Base-by-base conservation (phyloP, 1,140 invertebrate genomes). In the Atta colombica region DNA sequence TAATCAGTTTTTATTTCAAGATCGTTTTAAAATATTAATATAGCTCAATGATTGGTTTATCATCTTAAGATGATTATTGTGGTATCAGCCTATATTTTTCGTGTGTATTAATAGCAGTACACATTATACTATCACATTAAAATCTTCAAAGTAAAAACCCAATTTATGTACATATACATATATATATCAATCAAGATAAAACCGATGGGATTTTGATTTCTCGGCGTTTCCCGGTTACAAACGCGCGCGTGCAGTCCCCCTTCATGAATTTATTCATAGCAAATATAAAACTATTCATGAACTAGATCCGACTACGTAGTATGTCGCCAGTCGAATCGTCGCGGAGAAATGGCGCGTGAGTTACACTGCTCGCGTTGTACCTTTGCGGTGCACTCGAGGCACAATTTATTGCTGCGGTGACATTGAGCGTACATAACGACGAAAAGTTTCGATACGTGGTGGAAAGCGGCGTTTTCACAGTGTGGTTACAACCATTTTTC, bases 241-340 rank as follows among this genome's bases (percentile, higher is more conserved):
- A 61, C 80, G 55, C 53, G 55, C 35, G 28, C 28, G 14, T 45
- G 28, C 85, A 53, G n/a, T 55, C n/a, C 39, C 39, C 63, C 49
- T 80, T 86, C 85, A 86, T 86, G 85, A 86, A 86, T 86, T 78
- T 86, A 86, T 86, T 78, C 85, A 86, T 86, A 69, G 65, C 51
- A 80, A 81, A 86, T 86, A 86, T 86, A 82, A 69, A 86, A 86
- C 85, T 86, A 86, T 84, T 84, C 80, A 84, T 84, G 80, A 84
- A 82, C 80, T 74, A 84, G 69, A 84, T 84, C 55, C 55, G 39
- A 84, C 55, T 84, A 55, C 51, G 69, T 61, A 69, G 80, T 35
- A 39, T 72, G 80, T 84, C 80, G 80, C 12, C 31, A 21, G 49
- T 58, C 53, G 78, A 81, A 71, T 74, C 80, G 35, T 84, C 55